Percentiles rank a stretch among this genome's conserved stretches.
phyloP scores from a whole-genome alignment of 2,797 vertebrate genomes.

The Centroberyx gerrardi region DNA sequence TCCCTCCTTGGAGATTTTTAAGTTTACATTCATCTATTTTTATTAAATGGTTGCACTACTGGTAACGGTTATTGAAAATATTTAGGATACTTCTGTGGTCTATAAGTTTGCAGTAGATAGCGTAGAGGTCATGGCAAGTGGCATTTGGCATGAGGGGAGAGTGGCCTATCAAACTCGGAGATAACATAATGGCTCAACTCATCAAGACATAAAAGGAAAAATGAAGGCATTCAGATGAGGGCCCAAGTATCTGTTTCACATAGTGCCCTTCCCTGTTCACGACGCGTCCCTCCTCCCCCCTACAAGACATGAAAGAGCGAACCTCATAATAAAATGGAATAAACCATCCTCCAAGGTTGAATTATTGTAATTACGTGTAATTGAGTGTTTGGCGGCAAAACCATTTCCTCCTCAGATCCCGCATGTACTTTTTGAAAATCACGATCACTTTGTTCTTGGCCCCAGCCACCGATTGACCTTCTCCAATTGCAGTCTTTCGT shows the following conservation, averaged over 20 bases:
- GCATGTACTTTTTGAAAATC: conserved; percentile 79
- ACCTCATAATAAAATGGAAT: conserved; percentile 84
- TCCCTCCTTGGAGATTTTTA: neutral
- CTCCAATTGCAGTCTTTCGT: conserved; percentile 81
- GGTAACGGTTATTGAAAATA: too few relatives aligned
- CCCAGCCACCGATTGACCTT: conserved; percentile 79
- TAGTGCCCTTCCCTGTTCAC: conserved; percentile 64
- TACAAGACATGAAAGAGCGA: conserved; percentile 78
- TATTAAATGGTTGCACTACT: neutral
- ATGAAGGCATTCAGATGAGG: conserved; percentile 62
- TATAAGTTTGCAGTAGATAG: conserved; percentile 63
- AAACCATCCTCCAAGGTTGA: conserved; percentile 83
- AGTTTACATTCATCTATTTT: neutral
- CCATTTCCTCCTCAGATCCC: conserved; percentile 81
- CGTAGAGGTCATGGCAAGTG: conserved; percentile 49
- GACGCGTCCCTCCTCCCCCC: conserved; percentile 2
- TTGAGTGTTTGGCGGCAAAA: conserved; percentile 84
- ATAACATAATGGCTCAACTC: conserved; percentile 63
- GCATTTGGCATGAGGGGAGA: conserved; percentile 18
- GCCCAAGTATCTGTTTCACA: conserved; percentile 78
- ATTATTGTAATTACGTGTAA: conserved; percentile 85
- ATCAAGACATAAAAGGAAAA: conserved; percentile 57
- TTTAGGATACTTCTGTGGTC: neutral
- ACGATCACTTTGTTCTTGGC: conserved; percentile 82
- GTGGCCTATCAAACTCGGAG: conserved; percentile 45